These are phyloP conservation scores for Toxostoma redivivum DNA, from an alignment of 2,113 vertebrate species.

Conservation along the genomic window DNA sequence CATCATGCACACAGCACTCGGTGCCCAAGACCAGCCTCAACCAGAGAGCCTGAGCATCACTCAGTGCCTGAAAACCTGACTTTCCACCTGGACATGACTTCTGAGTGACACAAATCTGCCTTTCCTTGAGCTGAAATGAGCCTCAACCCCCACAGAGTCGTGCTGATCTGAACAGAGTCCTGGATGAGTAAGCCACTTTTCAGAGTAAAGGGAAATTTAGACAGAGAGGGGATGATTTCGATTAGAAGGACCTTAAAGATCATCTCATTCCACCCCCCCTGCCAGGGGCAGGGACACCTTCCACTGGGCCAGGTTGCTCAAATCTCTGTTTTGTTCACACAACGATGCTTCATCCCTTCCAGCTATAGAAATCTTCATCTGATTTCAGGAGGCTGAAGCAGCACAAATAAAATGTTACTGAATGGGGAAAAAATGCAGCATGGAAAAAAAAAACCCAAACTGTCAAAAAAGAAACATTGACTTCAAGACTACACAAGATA, in stretches of 20 bases:
- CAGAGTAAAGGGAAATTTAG: background rate
- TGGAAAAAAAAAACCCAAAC: fast-evolving
- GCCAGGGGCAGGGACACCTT: background rate
- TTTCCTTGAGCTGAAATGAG: background rate
- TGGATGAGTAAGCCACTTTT: background rate
- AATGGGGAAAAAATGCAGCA: background rate
- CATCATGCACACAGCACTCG: background rate
- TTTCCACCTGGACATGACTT: background rate
- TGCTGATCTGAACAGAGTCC: background rate
- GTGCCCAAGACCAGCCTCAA: background rate
- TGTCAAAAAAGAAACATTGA: background rate
- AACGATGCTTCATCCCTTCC: background rate
- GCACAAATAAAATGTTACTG: background rate
- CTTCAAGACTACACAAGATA: background rate
- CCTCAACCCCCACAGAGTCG: background rate
- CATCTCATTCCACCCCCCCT: fast-evolving
- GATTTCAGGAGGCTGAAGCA: background rate
- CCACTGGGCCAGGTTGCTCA: background rate
- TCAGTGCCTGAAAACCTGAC: background rate
- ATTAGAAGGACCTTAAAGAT: background rate
- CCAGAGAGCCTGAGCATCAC: background rate
- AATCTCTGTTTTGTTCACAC: background rate
- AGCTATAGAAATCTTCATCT: background rate
- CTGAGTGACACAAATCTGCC: background rate
- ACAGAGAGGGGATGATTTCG: background rate